phyloP scores from a whole-genome alignment of 2,113 vertebrate species.

The Oryzias curvinotus region DNA sequence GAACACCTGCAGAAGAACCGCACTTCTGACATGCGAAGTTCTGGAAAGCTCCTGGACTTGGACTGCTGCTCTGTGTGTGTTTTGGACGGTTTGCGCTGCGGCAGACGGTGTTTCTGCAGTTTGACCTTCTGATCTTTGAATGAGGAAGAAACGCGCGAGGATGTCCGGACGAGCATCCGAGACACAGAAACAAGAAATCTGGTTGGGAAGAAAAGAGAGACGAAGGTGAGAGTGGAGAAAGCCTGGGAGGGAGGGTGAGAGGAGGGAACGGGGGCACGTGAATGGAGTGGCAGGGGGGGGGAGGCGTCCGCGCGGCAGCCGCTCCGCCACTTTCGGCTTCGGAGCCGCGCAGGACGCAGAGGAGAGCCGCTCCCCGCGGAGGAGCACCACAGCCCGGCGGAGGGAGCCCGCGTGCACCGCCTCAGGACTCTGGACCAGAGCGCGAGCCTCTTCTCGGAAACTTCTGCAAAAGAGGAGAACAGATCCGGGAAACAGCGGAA shows the following conservation, averaged over 20 bases:
- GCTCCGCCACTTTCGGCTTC: slow-evolving; percentile 58
- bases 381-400: slow-evolving; percentile 50
- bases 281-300: slow-evolving; percentile 21
- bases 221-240: not conserved
- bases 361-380: slow-evolving; percentile 60
- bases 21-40: no score
- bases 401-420: slow-evolving; percentile 52
- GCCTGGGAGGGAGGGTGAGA: slow-evolving; percentile 2
- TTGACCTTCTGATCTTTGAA: no score
- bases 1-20: no score
- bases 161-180: not conserved
- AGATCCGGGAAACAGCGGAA: slow-evolving; percentile 9
- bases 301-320: slow-evolving; percentile 9
- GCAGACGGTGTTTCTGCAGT: no score
- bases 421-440: slow-evolving; percentile 27
- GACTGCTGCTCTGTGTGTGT: no score
- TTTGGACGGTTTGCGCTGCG: no score
- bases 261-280: slow-evolving; percentile 15
- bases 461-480: slow-evolving; percentile 5
- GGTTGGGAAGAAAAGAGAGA: not conserved
- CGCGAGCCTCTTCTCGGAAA: slow-evolving; percentile 34
- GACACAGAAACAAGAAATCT: not conserved
- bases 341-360: slow-evolving; percentile 59
- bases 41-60: no score
- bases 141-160: not conserved